phyloP scores from a whole-genome alignment of 2,797 vertebrate genomes.

The Pitangus sulphuratus region DNA sequence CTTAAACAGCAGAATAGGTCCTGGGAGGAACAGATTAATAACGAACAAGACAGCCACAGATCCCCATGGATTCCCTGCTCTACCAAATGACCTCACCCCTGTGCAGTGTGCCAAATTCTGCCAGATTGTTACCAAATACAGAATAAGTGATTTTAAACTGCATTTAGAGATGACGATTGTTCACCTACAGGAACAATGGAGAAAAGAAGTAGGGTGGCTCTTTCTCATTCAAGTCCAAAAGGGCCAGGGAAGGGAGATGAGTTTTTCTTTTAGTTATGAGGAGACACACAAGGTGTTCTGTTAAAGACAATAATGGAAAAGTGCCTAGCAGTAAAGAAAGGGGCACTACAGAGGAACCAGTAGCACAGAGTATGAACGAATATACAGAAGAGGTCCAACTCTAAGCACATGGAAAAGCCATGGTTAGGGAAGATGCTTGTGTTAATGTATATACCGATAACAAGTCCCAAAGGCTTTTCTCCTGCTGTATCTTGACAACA shows the following conservation, averaged over 20 bases:
- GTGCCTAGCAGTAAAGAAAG: neutral
- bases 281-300: neutral
- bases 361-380: neutral
- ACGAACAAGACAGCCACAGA: neutral
- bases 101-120: neutral
- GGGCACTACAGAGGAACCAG: neutral
- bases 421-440: neutral
- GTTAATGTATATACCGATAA: neutral
- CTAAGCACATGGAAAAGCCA: neutral
- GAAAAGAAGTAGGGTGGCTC: neutral
- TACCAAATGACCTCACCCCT: slow-evolving; percentile 30
- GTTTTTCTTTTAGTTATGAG: neutral
- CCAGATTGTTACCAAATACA: slow-evolving; percentile 35
- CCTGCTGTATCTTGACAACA: neutral
- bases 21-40: slow-evolving; percentile 8
- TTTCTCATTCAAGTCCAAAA: neutral
- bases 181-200: neutral
- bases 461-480: neutral
- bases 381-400: neutral
- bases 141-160: neutral
- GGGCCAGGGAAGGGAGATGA: neutral
- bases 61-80: neutral
- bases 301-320: slow-evolving; percentile 10
- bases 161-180: neutral
- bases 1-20: neutral